phyloP scores from a whole-genome alignment of 2,888 invertebrate genomes.

The Epiblema foenella region DNA sequence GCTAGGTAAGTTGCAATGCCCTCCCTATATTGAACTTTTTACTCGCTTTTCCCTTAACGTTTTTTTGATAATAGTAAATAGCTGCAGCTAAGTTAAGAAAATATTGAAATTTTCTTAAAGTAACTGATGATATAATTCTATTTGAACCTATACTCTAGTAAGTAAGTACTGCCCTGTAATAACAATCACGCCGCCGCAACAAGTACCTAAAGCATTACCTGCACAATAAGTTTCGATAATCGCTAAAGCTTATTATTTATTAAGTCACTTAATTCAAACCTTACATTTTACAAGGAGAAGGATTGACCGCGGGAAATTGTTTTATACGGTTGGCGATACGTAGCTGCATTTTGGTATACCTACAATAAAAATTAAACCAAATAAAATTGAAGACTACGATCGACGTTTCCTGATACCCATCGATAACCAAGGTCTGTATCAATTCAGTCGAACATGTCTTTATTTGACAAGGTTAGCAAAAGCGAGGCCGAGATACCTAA shows the following conservation, averaged over 20 bases:
- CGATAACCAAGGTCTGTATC: slow-evolving; percentile 70
- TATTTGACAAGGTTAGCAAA: slow-evolving; percentile 72
- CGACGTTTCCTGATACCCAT: slow-evolving; percentile 74
- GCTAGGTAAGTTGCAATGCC: not conserved
- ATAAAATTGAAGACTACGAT: slow-evolving; percentile 64
- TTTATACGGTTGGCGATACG: not conserved
- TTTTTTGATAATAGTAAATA: too few relatives aligned
- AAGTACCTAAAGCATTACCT: not conserved
- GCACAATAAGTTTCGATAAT: not conserved
- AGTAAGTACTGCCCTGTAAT: not conserved
- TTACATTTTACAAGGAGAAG: not conserved
- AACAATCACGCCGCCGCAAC: not conserved
- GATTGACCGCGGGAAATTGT: not conserved
- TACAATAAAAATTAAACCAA: not conserved
- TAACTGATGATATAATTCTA: too few relatives aligned
- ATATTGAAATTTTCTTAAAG: too few relatives aligned
- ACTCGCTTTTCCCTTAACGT: not conserved
- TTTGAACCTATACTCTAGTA: too few relatives aligned
- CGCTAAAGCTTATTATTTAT: not conserved
- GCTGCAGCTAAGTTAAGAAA: too few relatives aligned
- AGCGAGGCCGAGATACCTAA: slow-evolving; percentile 41
- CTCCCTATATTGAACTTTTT: not conserved
- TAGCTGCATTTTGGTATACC: not conserved
- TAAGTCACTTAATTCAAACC: not conserved
- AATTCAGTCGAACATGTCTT: slow-evolving; percentile 63